Conservation (phyloP, 2,797 vertebrate genomes). For the Okamejei kenojei region DNA sequence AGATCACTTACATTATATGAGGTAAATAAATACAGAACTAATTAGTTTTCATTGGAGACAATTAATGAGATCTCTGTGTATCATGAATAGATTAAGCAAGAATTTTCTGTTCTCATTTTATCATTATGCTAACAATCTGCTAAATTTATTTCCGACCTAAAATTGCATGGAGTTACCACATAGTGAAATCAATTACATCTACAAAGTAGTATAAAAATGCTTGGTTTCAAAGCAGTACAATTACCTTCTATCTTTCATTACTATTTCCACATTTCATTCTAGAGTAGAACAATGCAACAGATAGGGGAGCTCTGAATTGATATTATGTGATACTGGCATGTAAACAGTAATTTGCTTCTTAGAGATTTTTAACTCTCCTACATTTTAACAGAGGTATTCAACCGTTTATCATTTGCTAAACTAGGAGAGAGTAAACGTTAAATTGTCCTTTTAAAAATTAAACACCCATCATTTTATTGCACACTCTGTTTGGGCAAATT, state of each 20-base stretch:
- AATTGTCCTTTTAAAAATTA: not conserved
- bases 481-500: too few relatives aligned
- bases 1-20: not conserved
- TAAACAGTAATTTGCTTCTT: not conserved
- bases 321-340: not conserved
- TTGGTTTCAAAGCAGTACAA: not conserved
- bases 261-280: not conserved
- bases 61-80: not conserved
- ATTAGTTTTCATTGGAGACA: conserved; percentile 15
- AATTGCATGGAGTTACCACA: not conserved
- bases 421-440: not conserved
- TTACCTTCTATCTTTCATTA: not conserved
- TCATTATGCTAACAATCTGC: conserved; percentile 9
- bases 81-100: conserved; percentile 23
- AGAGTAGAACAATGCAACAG: not conserved
- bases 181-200: not conserved
- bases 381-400: not conserved
- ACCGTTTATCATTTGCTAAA: not conserved
- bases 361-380: not conserved
- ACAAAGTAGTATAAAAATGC: not conserved
- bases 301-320: not conserved
- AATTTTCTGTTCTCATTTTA: conserved; percentile 20
- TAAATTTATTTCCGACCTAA: conserved; percentile 5
- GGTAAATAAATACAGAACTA: not conserved
- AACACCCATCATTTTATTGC: not conserved